Conservation (phyloP, 2,888 invertebrate species). For the Lasioglossum marginatum region DNA sequence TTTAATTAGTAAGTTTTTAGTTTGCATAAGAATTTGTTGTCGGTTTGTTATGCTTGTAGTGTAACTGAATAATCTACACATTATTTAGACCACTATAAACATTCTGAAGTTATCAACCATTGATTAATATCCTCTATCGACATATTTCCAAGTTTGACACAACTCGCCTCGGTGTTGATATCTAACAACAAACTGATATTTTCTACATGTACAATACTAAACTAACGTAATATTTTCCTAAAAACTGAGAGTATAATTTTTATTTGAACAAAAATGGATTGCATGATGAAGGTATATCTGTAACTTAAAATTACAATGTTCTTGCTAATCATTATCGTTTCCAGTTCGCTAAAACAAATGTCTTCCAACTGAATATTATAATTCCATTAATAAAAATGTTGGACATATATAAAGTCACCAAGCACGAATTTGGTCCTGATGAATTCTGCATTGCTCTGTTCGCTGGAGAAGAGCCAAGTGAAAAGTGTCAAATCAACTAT, state of each 20-base stretch:
- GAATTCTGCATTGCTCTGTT: slow-evolving; percentile 58
- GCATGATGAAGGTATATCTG: slow-evolving; percentile 39
- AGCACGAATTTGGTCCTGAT: slow-evolving; percentile 40
- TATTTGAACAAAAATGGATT: slow-evolving; percentile 27
- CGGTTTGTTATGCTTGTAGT: too few relatives aligned
- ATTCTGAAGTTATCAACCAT: background rate
- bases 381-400: slow-evolving; percentile 50
- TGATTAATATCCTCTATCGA: slow-evolving; percentile 8
- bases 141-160: background rate
- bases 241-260: background rate
- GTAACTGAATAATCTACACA: background rate
- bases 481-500: slow-evolving; percentile 1
- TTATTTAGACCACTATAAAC: background rate
- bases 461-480: background rate
- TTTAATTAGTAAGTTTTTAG: background rate
- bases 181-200: background rate
- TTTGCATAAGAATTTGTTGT: too few relatives aligned
- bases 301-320: background rate
- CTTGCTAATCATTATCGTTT: background rate
- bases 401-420: slow-evolving; percentile 22
- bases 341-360: slow-evolving; percentile 44
- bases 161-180: background rate
- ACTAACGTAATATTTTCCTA: background rate
- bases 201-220: background rate
- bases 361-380: slow-evolving; percentile 46